Conservation (phyloP, 2,888 invertebrate genomes). For the Synergus itoensis region DNA sequence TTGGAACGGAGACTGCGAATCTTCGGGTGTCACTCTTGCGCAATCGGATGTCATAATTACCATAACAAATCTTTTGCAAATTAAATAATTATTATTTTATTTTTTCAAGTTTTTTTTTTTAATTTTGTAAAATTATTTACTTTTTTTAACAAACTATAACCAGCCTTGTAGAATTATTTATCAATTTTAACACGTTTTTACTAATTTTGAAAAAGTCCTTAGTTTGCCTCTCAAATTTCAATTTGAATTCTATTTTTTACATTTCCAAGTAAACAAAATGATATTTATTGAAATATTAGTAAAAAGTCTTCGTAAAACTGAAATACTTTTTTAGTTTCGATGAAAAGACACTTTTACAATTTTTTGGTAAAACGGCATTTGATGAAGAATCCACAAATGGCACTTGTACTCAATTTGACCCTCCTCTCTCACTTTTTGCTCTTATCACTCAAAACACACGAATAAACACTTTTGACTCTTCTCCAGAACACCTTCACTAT, state of each 20-base stretch:
- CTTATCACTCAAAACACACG: neutral
- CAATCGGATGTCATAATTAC: conserved; percentile 44
- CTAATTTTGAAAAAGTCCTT: too few species aligned
- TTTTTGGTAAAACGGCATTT: neutral
- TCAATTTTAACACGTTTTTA: neutral
- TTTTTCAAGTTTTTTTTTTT: neutral
- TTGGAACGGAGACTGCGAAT: conserved; percentile 53
- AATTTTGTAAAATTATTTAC: neutral
- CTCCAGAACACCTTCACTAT: conserved; percentile 1
- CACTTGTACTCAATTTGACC: neutral
- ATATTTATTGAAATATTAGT: too few species aligned
- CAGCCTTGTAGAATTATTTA: neutral
- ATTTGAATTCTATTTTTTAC: too few species aligned
- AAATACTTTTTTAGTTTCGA: neutral
- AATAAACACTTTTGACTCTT: conserved; percentile 15
- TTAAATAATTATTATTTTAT: neutral
- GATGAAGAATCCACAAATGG: neutral
- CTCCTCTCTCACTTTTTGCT: neutral
- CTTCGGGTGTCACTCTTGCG: conserved; percentile 48
- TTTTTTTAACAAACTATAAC: neutral
- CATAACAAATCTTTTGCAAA: conserved; percentile 7
- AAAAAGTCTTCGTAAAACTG: neutral
- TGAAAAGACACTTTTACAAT: neutral
- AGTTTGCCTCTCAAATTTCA: too few species aligned
- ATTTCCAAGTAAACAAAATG: too few species aligned